Conservation (phyloP, 2,888 invertebrate species). For the Ophion ventricosus region DNA sequence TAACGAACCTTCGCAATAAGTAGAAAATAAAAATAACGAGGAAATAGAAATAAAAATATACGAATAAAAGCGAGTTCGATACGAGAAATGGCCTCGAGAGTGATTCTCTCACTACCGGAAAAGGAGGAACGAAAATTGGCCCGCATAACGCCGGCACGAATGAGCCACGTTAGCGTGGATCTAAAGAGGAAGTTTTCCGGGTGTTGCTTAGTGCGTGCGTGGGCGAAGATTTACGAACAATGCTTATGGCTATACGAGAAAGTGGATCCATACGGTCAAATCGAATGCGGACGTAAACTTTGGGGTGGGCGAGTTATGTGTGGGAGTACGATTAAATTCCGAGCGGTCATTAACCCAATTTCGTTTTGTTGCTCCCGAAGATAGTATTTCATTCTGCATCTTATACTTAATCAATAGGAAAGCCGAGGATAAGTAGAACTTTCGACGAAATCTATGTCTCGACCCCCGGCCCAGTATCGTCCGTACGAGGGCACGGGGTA, state of each 20-base stretch:
- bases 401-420: not conserved
- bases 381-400: not conserved
- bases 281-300: conserved; percentile 9
- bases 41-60: too few species aligned
- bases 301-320: conserved; percentile 8
- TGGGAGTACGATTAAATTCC: conserved; percentile 8
- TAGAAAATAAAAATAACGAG: too few species aligned
- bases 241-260: not conserved
- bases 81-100: too few species aligned
- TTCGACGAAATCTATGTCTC: too few species aligned
- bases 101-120: not conserved
- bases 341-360: not conserved
- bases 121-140: not conserved
- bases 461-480: too few species aligned
- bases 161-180: not conserved
- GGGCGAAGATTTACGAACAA: conserved; percentile 23
- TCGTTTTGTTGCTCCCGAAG: not conserved
- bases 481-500: too few species aligned
- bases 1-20: too few species aligned
- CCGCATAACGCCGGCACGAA: not conserved
- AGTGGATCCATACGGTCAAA: not conserved
- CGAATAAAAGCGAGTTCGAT: too few species aligned
- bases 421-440: too few species aligned
- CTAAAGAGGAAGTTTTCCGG: not conserved
- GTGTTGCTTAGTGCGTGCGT: conserved; percentile 2